These are phyloP conservation scores for Tethea ocularis DNA, from an alignment of 2,888 invertebrate species.

Conservation along the genomic window DNA sequence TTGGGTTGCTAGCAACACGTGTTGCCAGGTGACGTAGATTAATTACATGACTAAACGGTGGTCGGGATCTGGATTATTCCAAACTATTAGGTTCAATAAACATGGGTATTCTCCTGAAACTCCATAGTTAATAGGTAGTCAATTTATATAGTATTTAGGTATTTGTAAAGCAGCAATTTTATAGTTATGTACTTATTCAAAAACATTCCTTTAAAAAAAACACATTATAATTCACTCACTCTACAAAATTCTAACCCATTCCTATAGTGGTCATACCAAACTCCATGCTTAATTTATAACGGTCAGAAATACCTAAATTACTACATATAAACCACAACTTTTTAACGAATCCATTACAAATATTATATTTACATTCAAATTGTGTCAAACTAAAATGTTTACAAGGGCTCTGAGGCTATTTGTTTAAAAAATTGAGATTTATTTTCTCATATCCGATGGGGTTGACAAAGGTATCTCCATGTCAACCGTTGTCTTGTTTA, in stretches of 20 bases:
- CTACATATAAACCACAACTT: not conserved
- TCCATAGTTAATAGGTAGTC: not conserved
- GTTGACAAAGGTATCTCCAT: conserved; percentile 5
- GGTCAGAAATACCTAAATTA: no score
- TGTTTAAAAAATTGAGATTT: conserved; percentile 3
- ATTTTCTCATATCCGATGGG: conserved; percentile 8
- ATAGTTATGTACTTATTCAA: no score
- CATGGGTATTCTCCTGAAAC: not conserved
- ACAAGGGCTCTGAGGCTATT: not conserved
- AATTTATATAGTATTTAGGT: no score
- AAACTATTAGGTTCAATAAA: not conserved
- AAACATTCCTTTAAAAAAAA: no score
- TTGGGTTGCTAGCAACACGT: not conserved
- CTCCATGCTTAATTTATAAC: no score
- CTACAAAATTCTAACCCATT: no score
- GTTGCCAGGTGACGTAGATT: not conserved
- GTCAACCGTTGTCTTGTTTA: conserved; percentile 7
- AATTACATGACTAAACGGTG: not conserved
- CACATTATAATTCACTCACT: no score
- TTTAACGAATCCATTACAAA: not conserved
- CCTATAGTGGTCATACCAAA: no score
- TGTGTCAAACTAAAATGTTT: not conserved
- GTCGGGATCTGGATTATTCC: not conserved
- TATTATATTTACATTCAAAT: not conserved
- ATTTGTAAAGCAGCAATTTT: no score